These are phyloP conservation scores for Rynchops niger DNA, from an alignment of 2,113 vertebrate species.

Conservation along the genomic window DNA sequence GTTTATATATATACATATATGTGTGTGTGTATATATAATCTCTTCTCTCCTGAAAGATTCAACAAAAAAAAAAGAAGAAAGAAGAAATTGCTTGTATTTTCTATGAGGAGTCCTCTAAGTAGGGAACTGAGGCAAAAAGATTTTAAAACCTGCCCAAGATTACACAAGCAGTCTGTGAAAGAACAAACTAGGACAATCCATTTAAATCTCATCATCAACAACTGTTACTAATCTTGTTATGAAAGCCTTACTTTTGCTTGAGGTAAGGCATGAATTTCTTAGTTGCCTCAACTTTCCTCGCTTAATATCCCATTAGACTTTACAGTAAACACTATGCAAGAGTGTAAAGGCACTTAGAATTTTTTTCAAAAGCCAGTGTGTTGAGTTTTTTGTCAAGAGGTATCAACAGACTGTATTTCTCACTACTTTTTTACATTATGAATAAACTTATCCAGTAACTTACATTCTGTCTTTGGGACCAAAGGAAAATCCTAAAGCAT, in stretches of 20 bases:
- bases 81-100: neutral
- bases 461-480: neutral
- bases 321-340: neutral
- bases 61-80: neutral
- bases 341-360: neutral
- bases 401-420: neutral
- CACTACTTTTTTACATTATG: neutral
- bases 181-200: conserved; percentile 17
- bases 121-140: neutral
- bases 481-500: neutral
- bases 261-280: neutral
- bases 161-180: neutral
- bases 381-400: neutral
- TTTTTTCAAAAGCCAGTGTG: neutral
- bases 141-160: neutral
- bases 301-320: neutral
- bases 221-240: neutral
- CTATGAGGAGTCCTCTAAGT: neutral
- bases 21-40: neutral
- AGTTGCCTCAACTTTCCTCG: neutral
- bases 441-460: neutral
- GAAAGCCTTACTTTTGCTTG: neutral
- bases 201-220: neutral
- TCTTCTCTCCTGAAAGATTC: neutral
- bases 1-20: neutral